These are phyloP conservation scores for Mobula hypostoma DNA, from an alignment of 2,113 vertebrate genomes.

Conservation along the genomic window DNA sequence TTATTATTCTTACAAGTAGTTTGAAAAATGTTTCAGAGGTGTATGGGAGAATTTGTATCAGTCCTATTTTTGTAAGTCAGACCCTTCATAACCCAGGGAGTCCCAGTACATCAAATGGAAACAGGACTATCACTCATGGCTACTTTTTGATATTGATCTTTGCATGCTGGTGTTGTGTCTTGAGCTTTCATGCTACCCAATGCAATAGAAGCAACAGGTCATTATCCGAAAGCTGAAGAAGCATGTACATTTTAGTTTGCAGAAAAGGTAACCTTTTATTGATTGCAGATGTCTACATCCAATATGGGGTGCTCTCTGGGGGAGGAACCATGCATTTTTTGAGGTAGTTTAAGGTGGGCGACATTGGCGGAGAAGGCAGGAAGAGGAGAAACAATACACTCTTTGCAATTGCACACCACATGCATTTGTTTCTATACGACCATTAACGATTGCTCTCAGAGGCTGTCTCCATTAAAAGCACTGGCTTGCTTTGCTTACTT, in stretches of 20 bases:
- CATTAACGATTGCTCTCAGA: constrained; percentile 37
- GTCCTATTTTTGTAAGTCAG: no score
- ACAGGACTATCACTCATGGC: background rate
- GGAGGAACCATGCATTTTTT: background rate
- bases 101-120: no score
- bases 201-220: background rate
- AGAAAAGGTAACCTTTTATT: background rate
- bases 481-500: constrained; percentile 45
- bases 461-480: constrained; percentile 41
- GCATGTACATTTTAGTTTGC: background rate
- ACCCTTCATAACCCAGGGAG: no score
- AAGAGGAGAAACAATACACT: background rate
- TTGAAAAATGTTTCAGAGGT: no score
- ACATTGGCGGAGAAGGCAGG: background rate
- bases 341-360: no score
- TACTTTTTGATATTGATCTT: background rate
- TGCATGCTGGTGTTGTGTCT: background rate
- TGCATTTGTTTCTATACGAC: background rate
- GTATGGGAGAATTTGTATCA: no score
- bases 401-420: background rate
- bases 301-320: background rate
- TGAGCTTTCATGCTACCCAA: background rate
- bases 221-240: background rate
- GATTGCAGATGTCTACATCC: background rate
- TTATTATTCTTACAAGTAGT: no score